Conservation (phyloP, 2,113 vertebrate species). For the Macrotis lagotis region DNA sequence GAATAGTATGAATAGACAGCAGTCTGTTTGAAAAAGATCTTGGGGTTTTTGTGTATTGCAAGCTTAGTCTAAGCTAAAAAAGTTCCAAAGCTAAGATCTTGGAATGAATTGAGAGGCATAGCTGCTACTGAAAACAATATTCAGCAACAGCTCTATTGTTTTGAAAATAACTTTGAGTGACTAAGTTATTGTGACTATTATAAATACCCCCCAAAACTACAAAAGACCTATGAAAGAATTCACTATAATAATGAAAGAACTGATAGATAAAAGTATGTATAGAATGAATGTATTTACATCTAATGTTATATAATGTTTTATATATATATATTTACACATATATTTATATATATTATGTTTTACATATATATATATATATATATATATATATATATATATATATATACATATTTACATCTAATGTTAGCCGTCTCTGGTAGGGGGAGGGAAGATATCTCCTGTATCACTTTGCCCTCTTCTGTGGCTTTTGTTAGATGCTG, state of each 20-base stretch:
- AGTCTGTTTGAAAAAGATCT: background rate
- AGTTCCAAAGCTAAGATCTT: background rate
- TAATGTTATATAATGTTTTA: no score
- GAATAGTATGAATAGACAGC: background rate
- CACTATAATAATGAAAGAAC: no score
- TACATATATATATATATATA: no score
- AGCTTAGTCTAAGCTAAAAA: background rate
- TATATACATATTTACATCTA: no score
- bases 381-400: no score
- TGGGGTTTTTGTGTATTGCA: background rate
- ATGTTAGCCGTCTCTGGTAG: no score
- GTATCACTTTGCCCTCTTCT: background rate
- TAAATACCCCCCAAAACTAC: background rate
- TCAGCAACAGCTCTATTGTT: background rate
- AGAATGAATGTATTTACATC: no score
- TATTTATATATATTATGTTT: no score
- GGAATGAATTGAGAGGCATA: background rate
- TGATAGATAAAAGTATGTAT: no score
- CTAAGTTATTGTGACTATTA: background rate
- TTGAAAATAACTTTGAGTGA: background rate
- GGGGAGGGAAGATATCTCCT: background rate
- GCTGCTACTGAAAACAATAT: background rate
- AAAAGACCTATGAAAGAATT: no score
- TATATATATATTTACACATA: no score
- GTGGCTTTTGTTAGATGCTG: background rate